Evolutionary conservation across 1,140 invertebrate genomes (phyloP).

Genomic region (Drosophila gunungcola): DNA sequence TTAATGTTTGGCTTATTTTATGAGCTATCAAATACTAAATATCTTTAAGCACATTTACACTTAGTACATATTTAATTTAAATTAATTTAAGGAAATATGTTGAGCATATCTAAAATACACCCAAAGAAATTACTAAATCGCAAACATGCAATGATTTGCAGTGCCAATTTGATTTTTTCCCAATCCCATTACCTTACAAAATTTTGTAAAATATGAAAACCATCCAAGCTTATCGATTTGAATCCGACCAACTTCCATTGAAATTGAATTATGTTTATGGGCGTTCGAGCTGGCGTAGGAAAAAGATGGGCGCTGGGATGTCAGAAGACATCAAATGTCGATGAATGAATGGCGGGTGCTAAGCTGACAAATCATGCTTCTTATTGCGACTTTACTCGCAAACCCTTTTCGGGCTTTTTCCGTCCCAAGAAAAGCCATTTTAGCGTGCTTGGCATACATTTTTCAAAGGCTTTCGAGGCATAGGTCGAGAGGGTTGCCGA

Average conservation of each 20-base stretch:
- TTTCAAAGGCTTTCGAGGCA: conserved; percentile 2
- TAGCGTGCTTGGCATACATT: conserved; percentile 38
- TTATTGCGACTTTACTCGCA: conserved; percentile 63
- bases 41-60: too few relatives aligned
- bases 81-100: not conserved
- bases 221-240: conserved; percentile 7
- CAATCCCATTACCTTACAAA: conserved; percentile 5
- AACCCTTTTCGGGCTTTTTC: conserved; percentile 47
- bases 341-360: conserved; percentile 65
- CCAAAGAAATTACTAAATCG: not conserved
- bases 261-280: conserved; percentile 22
- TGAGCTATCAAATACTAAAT: too few relatives aligned
- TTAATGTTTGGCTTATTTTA: too few relatives aligned
- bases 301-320: conserved; percentile 52
- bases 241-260: conserved; percentile 5
- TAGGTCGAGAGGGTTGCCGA: conserved; percentile 13
- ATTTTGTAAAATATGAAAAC: conserved; percentile 25
- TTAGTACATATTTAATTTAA: not conserved
- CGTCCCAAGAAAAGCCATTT: not conserved
- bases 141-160: conserved; percentile 16
- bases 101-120: not conserved
- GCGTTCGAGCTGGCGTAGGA: conserved; percentile 8
- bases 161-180: not conserved
- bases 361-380: conserved; percentile 84
- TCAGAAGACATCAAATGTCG: conserved; percentile 40